Evolutionary conservation across 2,797 vertebrate genomes (phyloP), one percentile per base, ranked within the genome.

Genomic region (Gallinago nigripennis): DNA sequence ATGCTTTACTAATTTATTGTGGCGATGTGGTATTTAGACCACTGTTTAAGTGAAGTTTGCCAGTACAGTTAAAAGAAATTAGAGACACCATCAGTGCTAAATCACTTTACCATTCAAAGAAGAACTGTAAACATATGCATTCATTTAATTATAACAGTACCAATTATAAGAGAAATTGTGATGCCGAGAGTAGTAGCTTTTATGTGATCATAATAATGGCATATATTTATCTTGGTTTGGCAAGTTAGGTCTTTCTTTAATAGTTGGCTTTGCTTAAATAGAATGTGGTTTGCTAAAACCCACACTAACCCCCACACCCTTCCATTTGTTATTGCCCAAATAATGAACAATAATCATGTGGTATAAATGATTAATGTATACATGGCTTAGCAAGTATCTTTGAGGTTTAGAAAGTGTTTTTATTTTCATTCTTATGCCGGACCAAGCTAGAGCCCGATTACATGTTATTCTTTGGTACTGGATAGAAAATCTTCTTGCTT

Each of bases 151-250:
- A 98, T 98, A 98, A 98, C 97, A 97, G 98, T 98, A 97, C 97
- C 98, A 98, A 98, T 98, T 98, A 98, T 98, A 98, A 98, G 97
- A 98, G 98, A 98, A 98, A 98, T 97, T 97, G 98, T 98, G 98
- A 98, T 60, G 86, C 96, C 37, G 96, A 97, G 96, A 97, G 97
- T 97, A 97, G 98, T 95, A 98, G 98, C 98, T 98, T 98, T 98
- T 98, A 98, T 98, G 98, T 98, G 98, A 98, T 98, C 98, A 97
- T 98, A 98, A 98, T 98, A 98, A 99, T 98, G 98, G 98, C 98
- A 96, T 98, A 98, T 98, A 98, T 98, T 98, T 98, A 98, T 99
- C 98, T 98, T 98, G 98, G 98, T 98, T 98, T 98, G 98, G 98
- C 98, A 98, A 98, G 97, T 98, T 98, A 96, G 97, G 95, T 97